Conservation (phyloP, 2,888 invertebrate species). For the Tachina lurida region DNA sequence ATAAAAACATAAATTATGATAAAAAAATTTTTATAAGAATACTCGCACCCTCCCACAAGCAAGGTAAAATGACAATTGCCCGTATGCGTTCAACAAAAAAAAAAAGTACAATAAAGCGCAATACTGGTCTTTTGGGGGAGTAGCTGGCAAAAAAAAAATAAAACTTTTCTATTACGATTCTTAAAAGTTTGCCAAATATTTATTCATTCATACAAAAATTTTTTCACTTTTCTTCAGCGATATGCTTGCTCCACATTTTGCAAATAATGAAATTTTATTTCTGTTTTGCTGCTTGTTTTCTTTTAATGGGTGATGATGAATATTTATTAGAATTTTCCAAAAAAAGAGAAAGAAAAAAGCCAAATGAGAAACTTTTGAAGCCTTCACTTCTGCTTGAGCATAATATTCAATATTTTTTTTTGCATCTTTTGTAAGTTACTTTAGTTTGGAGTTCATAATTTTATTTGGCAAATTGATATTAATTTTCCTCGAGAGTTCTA, state of each 20-base stretch:
- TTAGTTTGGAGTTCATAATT: constrained; percentile 37
- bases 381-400: constrained; percentile 67
- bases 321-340: constrained; percentile 81
- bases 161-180: constrained; percentile 66
- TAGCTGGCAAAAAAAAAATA: background rate
- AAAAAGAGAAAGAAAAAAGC: constrained; percentile 63
- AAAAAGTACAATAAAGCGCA: background rate
- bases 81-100: constrained; percentile 4
- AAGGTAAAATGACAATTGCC: constrained; percentile 49
- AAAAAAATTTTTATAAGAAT: constrained; percentile 59
- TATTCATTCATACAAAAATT: constrained; percentile 27
- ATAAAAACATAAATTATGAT: constrained; percentile 59
- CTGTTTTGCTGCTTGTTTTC: constrained; percentile 37
- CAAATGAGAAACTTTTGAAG: constrained; percentile 47
- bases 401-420: constrained; percentile 55
- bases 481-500: constrained; percentile 78
- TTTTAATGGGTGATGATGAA: constrained; percentile 78
- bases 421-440: constrained; percentile 47
- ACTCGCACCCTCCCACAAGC: constrained; percentile 35
- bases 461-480: constrained; percentile 81
- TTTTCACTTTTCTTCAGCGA: constrained; percentile 8
- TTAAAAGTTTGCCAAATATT: constrained; percentile 59
- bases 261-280: constrained; percentile 43
- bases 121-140: constrained; percentile 12
- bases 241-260: constrained; percentile 32